phyloP scores from a whole-genome alignment of 2,888 invertebrate species.

The Rutpela maculata region DNA sequence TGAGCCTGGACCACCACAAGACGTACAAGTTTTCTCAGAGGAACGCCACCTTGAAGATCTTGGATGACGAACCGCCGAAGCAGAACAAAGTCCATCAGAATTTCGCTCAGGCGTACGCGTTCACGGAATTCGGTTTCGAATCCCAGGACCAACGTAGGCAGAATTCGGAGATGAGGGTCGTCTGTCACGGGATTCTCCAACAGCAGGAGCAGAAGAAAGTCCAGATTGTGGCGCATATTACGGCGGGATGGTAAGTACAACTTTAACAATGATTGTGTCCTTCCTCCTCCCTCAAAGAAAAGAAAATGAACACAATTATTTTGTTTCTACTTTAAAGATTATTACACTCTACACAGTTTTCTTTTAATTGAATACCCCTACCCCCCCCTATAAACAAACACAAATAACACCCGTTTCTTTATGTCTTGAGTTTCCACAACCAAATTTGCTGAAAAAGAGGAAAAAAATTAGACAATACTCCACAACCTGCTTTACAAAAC shows the following conservation, averaged over 20 bases:
- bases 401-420: no score
- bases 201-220: conserved; percentile 79
- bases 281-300: no score
- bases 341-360: no score
- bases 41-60: conserved; percentile 80
- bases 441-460: no score
- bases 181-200: conserved; percentile 79
- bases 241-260: conserved; percentile 84
- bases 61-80: conserved; percentile 69
- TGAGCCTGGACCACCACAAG: conserved; percentile 83
- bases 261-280: no score
- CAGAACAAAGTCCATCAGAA: conserved; percentile 58
- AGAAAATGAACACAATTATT: no score
- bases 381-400: no score
- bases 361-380: no score
- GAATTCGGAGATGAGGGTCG: conserved; percentile 77
- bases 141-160: conserved; percentile 69
- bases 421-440: no score
- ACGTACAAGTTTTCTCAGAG: conserved; percentile 85
- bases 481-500: no score
- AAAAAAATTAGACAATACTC: no score
- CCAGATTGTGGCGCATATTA: conserved; percentile 84
- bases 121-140: conserved; percentile 69
- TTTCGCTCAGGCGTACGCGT: conserved; percentile 63
- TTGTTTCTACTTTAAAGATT: no score